These are phyloP conservation scores for Lampris megalopsis DNA, from an alignment of 2,113 vertebrate genomes.

Conservation along the genomic window DNA sequence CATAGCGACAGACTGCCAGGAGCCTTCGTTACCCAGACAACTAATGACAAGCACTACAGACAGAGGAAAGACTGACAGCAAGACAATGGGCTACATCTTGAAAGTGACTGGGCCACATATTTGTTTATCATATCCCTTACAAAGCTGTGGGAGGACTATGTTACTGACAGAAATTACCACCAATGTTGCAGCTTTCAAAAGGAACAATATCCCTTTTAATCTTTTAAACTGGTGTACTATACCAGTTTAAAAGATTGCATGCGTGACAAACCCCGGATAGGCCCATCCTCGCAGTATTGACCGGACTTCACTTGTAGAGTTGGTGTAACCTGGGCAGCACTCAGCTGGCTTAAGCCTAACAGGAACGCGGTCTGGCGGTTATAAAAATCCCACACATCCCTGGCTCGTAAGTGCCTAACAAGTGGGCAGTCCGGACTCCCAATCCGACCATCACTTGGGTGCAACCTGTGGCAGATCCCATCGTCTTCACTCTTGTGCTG, in stretches of 20 bases:
- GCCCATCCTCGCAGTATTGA: too few relatives aligned
- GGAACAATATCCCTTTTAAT: background rate
- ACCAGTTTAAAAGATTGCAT: background rate
- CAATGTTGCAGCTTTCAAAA: background rate
- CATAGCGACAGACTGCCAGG: slow-evolving; percentile 58
- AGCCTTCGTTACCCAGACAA: slow-evolving; percentile 68
- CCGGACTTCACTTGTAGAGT: too few relatives aligned
- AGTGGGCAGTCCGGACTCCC: too few relatives aligned
- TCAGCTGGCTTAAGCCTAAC: too few relatives aligned
- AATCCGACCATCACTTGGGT: too few relatives aligned
- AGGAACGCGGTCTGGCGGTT: too few relatives aligned
- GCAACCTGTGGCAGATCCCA: too few relatives aligned
- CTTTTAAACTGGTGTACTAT: background rate
- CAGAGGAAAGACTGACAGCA: slow-evolving; percentile 32
- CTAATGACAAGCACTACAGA: slow-evolving; percentile 66
- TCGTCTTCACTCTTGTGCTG: too few relatives aligned
- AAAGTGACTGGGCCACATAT: slow-evolving; percentile 37
- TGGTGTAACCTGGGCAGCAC: too few relatives aligned
- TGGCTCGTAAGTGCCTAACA: too few relatives aligned
- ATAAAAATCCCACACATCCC: too few relatives aligned
- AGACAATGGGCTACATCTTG: slow-evolving; percentile 35
- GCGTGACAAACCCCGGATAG: too few relatives aligned
- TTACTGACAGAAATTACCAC: background rate
- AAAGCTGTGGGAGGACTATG: background rate
- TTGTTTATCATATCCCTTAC: slow-evolving; percentile 7